Evolutionary conservation across 2,113 vertebrate genomes (phyloP).

Genomic region (Merops nubicus): DNA sequence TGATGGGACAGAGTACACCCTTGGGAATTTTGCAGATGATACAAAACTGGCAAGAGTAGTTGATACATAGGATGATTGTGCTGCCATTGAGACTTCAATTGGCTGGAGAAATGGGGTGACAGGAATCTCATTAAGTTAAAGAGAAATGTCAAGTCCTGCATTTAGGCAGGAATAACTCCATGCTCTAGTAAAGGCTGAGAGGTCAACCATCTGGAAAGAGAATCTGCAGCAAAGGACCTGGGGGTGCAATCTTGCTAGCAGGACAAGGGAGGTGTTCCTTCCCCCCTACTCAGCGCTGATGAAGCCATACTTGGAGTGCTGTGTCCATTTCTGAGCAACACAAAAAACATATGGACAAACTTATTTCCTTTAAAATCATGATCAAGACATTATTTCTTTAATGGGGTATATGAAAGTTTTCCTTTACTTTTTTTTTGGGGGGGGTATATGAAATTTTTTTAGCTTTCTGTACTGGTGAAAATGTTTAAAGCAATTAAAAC

Average conservation of each 20-base stretch:
- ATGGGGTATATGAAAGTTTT: background rate
- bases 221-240: background rate
- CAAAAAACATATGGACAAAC: background rate
- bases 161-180: background rate
- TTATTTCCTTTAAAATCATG: background rate
- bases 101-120: background rate
- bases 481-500: background rate
- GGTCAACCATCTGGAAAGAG: background rate
- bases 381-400: background rate
- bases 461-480: background rate
- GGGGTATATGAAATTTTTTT: background rate
- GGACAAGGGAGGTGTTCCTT: background rate
- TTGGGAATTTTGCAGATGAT: background rate
- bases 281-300: background rate
- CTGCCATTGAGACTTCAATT: background rate
- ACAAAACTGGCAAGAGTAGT: background rate
- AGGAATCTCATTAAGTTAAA: background rate
- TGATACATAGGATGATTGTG: background rate
- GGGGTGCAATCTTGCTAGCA: background rate
- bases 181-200: background rate
- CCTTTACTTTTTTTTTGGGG: background rate
- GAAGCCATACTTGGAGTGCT: background rate
- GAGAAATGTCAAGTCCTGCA: background rate
- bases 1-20: background rate
- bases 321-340: background rate